Percentiles rank a stretch among this genome's conserved stretches.
Evolutionary conservation across 2,888 invertebrate genomes (phyloP).

Genomic region (Platynereis dumerilii): DNA sequence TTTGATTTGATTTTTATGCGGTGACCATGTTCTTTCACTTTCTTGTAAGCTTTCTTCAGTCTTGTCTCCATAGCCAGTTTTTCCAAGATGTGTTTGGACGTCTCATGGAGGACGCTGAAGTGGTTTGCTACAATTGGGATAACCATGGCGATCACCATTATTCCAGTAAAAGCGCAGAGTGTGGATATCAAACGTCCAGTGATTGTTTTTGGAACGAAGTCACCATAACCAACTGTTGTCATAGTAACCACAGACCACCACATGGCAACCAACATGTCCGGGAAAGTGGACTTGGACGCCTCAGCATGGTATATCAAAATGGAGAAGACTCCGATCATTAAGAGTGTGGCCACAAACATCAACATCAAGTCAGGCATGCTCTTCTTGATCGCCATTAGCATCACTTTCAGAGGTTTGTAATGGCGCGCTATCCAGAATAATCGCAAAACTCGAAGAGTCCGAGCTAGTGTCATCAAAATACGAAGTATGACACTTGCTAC

Average conservation of each 20-base stretch:
- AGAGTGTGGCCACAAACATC: slow-evolving; percentile 2
- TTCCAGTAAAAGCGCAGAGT: slow-evolving; percentile 16
- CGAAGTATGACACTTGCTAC: background rate
- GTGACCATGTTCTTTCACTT: no score
- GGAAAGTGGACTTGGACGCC: background rate
- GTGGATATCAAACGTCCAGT: background rate
- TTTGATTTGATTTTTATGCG: no score
- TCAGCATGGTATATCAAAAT: slow-evolving; percentile 13
- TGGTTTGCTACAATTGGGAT: slow-evolving; percentile 12
- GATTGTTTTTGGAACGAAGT: slow-evolving; percentile 7
- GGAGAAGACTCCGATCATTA: slow-evolving; percentile 16
- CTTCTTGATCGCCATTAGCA: slow-evolving; percentile 5
- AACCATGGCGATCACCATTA: slow-evolving; percentile 7
- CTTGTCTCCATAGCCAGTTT: no score
- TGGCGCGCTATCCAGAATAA: slow-evolving; percentile 7
- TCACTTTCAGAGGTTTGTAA: slow-evolving; percentile 8
- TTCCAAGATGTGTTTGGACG: no score
- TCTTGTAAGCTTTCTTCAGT: no score
- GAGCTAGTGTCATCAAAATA: slow-evolving; percentile 1
- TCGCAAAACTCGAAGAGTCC: slow-evolving; percentile 6
- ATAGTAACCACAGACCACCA: slow-evolving; percentile 18
- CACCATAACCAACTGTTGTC: slow-evolving; percentile 22
- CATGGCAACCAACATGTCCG: slow-evolving; percentile 12
- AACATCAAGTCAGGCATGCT: slow-evolving; percentile 13
- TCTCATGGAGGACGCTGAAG: background rate